Evolutionary conservation across 2,113 vertebrate genomes (phyloP).

Genomic region (Calyptomena viridis): DNA sequence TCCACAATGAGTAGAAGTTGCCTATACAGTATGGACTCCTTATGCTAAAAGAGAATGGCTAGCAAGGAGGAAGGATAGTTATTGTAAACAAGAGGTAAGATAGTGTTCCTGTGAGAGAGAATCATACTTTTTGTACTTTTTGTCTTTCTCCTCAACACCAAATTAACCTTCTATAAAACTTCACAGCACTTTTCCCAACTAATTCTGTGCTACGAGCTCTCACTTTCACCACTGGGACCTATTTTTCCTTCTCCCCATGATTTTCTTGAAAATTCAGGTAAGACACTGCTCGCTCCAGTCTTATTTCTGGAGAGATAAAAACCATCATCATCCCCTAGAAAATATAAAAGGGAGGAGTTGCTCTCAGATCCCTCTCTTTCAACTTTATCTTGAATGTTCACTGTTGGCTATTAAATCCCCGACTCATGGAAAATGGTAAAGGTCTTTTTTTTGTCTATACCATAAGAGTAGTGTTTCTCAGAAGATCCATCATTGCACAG

Average conservation of each 20-base stretch:
- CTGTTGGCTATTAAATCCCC: neutral
- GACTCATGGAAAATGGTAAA: rapidly evolving
- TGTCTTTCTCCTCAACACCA: neutral
- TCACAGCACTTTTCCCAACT: neutral
- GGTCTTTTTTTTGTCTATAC: neutral
- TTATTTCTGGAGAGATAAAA: neutral
- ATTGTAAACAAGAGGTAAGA: neutral
- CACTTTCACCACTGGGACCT: neutral
- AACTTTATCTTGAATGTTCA: rapidly evolving
- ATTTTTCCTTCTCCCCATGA: neutral
- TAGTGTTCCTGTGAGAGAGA: neutral
- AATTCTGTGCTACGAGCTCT: neutral
- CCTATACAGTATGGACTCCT: neutral
- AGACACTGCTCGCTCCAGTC: neutral
- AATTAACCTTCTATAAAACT: neutral
- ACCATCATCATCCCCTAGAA: neutral
- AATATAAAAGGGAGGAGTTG: neutral
- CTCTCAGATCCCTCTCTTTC: neutral
- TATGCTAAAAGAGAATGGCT: neutral
- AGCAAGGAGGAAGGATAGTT: neutral
- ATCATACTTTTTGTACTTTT: too few species aligned
- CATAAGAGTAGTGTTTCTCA: neutral
- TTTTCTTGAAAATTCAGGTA: neutral
- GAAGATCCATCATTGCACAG: neutral
- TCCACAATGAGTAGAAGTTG: neutral